phyloP scores from a whole-genome alignment of 2,113 vertebrate genomes.

The Phaethon lepturus region DNA sequence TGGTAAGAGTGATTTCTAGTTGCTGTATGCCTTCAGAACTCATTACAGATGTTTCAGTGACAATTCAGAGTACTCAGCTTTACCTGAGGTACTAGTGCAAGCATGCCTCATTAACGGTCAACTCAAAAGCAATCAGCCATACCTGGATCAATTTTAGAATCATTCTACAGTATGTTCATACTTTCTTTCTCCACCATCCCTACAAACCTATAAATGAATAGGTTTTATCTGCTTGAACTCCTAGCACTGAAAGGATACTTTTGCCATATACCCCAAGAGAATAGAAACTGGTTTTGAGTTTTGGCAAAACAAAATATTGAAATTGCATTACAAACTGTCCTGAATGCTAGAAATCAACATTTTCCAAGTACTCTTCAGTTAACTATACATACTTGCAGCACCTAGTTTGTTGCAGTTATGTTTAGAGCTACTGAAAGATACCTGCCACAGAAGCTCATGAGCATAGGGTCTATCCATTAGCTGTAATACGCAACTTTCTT shows the following conservation, averaged over 20 bases:
- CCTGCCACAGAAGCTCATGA: neutral
- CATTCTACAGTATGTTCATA: neutral
- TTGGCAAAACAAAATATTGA: neutral
- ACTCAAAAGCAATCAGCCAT: neutral
- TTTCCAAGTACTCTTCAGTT: neutral
- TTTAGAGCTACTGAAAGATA: neutral
- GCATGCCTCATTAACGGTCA: neutral
- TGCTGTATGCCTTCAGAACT: neutral
- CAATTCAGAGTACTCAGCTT: neutral
- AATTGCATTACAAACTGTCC: neutral
- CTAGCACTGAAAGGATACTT: neutral
- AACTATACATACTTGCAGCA: neutral
- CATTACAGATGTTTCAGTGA: neutral
- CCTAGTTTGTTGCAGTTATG: neutral
- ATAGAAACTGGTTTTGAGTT: neutral
- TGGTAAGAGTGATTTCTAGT: neutral
- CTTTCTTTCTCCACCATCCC: neutral
- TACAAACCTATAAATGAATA: neutral
- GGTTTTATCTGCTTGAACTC: neutral
- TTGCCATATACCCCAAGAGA: neutral
- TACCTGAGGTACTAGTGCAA: neutral
- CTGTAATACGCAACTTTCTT: neutral
- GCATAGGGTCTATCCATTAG: neutral
- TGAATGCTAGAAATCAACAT: neutral
- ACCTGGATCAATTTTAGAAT: neutral